Percentiles rank a stretch among this genome's conserved stretches.
These are phyloP conservation scores for Turritopsis dohrnii DNA, from an alignment of 30 jellyfish, hydroid and myxozoan species.

Conservation along the genomic window DNA sequence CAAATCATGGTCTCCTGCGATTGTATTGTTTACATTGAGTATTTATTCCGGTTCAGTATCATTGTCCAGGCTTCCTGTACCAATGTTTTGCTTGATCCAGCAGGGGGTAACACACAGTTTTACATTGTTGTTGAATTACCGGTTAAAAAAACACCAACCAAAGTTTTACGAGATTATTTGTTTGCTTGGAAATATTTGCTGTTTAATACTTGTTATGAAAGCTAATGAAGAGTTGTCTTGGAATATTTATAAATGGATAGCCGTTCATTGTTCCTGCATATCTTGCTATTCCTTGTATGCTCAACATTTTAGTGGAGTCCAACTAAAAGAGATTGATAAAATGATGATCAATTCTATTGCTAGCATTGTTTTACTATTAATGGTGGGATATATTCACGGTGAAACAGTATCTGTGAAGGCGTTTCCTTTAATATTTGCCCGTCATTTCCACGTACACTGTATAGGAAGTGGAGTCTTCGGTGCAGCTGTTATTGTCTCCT, in stretches of 20 bases:
- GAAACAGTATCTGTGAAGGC: slow-evolving; percentile 16
- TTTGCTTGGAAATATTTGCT: background rate
- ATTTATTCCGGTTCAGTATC: slow-evolving; percentile 69
- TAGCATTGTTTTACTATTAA: slow-evolving; percentile 5
- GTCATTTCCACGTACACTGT: slow-evolving; percentile 18
- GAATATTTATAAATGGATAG: slow-evolving; percentile 46
- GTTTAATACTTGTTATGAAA: background rate
- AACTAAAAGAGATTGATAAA: slow-evolving; percentile 22
- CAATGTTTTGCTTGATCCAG: slow-evolving; percentile 24
- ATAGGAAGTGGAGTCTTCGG: slow-evolving; percentile 30
- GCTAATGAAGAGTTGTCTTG: background rate
- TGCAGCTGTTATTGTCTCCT: slow-evolving; percentile 18
- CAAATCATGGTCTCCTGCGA: slow-evolving; percentile 51
- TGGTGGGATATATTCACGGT: slow-evolving; percentile 17
- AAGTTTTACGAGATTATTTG: background rate
- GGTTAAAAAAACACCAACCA: background rate
- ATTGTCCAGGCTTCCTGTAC: slow-evolving; percentile 44
- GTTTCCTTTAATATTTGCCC: slow-evolving; percentile 3
- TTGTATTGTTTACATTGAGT: slow-evolving; percentile 44
- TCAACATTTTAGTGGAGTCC: background rate
- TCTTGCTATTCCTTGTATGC: slow-evolving; percentile 20
- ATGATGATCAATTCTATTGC: slow-evolving; percentile 13
- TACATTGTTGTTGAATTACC: background rate
- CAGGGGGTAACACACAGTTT: slow-evolving; percentile 6
- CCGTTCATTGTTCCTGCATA: slow-evolving; percentile 30